These are phyloP conservation scores for Cheilosia pagana DNA, from an alignment of 2,888 invertebrate genomes.

Conservation along the genomic window DNA sequence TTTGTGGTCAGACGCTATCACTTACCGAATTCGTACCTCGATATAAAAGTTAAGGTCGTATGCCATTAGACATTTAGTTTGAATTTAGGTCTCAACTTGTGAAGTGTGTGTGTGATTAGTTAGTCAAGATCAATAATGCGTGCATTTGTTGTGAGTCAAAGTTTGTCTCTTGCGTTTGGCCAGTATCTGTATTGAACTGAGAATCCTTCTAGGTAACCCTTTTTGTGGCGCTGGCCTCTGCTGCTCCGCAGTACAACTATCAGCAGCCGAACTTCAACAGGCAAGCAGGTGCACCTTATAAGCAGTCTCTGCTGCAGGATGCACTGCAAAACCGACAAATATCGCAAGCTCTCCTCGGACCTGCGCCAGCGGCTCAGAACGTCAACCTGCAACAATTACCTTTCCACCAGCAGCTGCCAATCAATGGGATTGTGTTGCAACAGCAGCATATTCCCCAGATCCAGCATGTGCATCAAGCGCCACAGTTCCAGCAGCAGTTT, in stretches of 20 bases:
- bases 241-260: constrained; percentile 81
- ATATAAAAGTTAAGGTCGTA: constrained; percentile 80
- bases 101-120: constrained; percentile 77
- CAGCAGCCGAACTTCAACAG: constrained; percentile 70
- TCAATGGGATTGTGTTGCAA: constrained; percentile 50
- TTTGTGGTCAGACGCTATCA: constrained; percentile 50
- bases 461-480: constrained; percentile 45
- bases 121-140: constrained; percentile 78
- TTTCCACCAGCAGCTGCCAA: constrained; percentile 67
- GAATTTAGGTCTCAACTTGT: constrained; percentile 79
- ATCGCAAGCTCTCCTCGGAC: constrained; percentile 75
- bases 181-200: neutral
- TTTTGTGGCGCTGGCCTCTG: constrained; percentile 77
- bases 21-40: constrained; percentile 66
- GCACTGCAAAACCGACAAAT: constrained; percentile 77
- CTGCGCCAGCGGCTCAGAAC: constrained; percentile 33
- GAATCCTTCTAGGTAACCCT: constrained; percentile 78
- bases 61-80: constrained; percentile 82
- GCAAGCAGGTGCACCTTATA: constrained; percentile 38
- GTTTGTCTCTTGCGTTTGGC: neutral
- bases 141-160: constrained; percentile 80
- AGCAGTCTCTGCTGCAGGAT: constrained; percentile 78
- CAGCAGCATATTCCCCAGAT: constrained; percentile 36
- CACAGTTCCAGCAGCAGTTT: constrained; percentile 46
- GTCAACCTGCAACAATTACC: constrained; percentile 54